Evolutionary conservation across 2,113 vertebrate species (phyloP), one percentile per base, ranked within the genome.

Genomic region (Mormoops blainvillei): DNA sequence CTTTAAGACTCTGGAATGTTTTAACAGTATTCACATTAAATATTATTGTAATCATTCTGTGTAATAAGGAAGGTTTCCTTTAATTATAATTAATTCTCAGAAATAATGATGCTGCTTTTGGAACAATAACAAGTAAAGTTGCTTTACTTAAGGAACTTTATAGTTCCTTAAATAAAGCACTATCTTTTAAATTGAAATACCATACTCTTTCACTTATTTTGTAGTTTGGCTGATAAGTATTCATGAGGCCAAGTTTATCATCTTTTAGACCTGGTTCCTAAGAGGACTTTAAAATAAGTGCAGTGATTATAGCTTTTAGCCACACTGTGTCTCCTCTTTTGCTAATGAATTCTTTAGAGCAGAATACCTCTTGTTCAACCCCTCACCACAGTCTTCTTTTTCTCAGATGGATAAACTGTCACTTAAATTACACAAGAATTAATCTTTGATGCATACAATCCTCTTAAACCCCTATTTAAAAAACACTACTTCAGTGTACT

Each of bases 321-420:
- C 61, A 80, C 58, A 92, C 1, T 36, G 3, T 73, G n/a, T 78
- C 41, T 78, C 41, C 31, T 96, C 77, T 89, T 93, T 91, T 92
- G 48, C 82, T 91, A 67, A 58, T 92, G 56, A 74, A 84, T 91
- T 86, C 78, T 97, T 96, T 91, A 76, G 78, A 83, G 52, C 36
- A 77, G 45, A 87, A 70, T 82, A 76, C 33, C 8, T 52, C 83
- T 91, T 92, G 36, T 50, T 82, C 65, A 63, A 4, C 14, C 31
- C 67, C 28, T 95, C 15, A 31, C 31, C 54, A 61, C 22, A 31
- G 15, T 87, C 65, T 92, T 93, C 36, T 31, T 36, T 91, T 94
- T 96, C 83, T 94, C 45, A 96, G 45, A 86, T 87, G 56, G 45
- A 33, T 87, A 96, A 89, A 88, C 50, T 96, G 41, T 94, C 33